Evolutionary conservation across 2,797 vertebrate genomes (phyloP).

Genomic region (Gallirallus australis): DNA sequence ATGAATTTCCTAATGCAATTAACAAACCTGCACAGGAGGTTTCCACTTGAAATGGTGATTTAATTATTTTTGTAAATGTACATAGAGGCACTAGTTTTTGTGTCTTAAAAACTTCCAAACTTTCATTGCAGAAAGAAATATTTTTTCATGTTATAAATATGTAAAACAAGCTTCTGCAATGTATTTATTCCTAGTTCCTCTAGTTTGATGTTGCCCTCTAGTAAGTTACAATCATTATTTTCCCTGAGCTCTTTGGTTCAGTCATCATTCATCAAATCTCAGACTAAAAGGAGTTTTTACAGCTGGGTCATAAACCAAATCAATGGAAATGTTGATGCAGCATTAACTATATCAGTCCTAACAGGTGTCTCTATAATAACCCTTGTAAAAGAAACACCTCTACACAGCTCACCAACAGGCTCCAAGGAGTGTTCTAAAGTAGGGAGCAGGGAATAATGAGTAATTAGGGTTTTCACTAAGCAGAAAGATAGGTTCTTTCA

Average conservation of each 20-base stretch:
- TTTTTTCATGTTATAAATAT: constrained; percentile 29
- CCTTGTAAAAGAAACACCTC: constrained; percentile 75
- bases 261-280: constrained; percentile 75
- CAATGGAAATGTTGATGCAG: constrained; percentile 82
- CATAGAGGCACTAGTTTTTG: not conserved
- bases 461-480: constrained; percentile 50
- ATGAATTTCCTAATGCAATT: not conserved
- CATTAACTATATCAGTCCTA: constrained; percentile 74
- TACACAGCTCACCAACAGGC: constrained; percentile 23
- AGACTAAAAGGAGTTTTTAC: constrained; percentile 80
- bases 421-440: constrained; percentile 10
- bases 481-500: constrained; percentile 56
- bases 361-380: constrained; percentile 80
- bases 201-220: constrained; percentile 62
- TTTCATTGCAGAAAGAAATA: not conserved
- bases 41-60: constrained; percentile 10
- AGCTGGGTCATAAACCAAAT: constrained; percentile 83
- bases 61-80: not conserved
- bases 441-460: constrained; percentile 42
- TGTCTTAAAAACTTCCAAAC: constrained; percentile 1
- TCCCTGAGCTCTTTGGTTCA: constrained; percentile 58
- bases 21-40: not conserved
- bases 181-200: constrained; percentile 46
- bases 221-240: constrained; percentile 50
- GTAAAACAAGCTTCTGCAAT: constrained; percentile 69